Conservation (phyloP, 2,113 vertebrate genomes). For the Henicopernis longicauda region DNA sequence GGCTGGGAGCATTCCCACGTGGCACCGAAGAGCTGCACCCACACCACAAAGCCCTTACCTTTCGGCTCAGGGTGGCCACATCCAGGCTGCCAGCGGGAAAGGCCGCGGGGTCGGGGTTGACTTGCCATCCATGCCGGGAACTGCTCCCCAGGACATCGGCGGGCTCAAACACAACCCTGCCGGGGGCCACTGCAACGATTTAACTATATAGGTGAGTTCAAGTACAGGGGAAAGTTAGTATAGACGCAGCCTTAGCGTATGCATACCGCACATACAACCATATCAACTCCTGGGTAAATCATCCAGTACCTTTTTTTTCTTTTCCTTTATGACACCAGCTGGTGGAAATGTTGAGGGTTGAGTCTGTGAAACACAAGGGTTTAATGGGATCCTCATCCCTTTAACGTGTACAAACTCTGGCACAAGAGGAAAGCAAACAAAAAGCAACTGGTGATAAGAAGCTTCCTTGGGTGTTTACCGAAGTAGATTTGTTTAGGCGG, state of each 20-base stretch:
- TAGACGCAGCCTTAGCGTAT: neutral
- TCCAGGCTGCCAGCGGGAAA: neutral
- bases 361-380: neutral
- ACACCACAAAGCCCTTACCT: neutral
- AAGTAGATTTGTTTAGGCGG: neutral
- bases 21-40: neutral
- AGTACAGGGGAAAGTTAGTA: fast-evolving
- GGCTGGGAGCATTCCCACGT: fast-evolving
- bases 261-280: fast-evolving
- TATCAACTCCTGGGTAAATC: neutral
- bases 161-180: neutral
- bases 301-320: neutral
- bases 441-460: neutral
- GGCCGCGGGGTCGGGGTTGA: neutral
- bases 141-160: neutral
- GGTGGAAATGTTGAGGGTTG: neutral
- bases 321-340: neutral
- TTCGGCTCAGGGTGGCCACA: no score
- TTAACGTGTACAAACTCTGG: neutral
- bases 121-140: fast-evolving
- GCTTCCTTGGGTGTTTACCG: neutral
- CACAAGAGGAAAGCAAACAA: neutral
- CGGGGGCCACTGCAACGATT: fast-evolving
- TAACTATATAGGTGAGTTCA: neutral
- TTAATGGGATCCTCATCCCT: neutral